These are phyloP conservation scores for Xenus cinereus DNA, from an alignment of 2,113 vertebrate species.

Conservation along the genomic window DNA sequence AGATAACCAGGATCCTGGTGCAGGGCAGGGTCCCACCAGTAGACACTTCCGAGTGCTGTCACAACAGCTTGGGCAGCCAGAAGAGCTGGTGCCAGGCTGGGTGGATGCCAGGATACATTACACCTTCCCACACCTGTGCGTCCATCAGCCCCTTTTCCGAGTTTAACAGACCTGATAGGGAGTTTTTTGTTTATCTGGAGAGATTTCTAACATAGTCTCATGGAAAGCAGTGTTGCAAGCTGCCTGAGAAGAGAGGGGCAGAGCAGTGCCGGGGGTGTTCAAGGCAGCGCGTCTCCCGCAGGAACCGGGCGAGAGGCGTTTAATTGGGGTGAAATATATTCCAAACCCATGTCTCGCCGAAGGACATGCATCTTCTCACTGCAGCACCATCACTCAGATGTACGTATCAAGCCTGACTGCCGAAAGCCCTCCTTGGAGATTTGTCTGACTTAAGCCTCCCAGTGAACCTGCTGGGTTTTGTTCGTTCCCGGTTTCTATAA, in stretches of 20 bases:
- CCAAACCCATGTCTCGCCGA: accelerated
- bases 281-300: accelerated
- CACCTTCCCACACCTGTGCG: too few relatives aligned
- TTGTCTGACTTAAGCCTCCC: background rate
- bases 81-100: accelerated
- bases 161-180: background rate
- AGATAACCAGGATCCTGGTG: accelerated
- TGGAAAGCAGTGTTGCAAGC: background rate
- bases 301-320: accelerated
- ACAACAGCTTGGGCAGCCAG: background rate
- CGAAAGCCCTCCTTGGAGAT: background rate
- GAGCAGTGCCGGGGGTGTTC: background rate
- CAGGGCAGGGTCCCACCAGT: background rate
- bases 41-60: accelerated
- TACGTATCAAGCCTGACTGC: background rate
- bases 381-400: accelerated
- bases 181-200: background rate
- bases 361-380: background rate
- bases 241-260: background rate
- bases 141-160: background rate
- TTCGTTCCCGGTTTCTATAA: background rate
- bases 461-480: background rate
- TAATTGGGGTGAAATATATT: background rate
- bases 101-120: accelerated
- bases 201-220: background rate